Evolutionary conservation across 2,113 vertebrate genomes (phyloP).

Genomic region (Hylia prasina): DNA sequence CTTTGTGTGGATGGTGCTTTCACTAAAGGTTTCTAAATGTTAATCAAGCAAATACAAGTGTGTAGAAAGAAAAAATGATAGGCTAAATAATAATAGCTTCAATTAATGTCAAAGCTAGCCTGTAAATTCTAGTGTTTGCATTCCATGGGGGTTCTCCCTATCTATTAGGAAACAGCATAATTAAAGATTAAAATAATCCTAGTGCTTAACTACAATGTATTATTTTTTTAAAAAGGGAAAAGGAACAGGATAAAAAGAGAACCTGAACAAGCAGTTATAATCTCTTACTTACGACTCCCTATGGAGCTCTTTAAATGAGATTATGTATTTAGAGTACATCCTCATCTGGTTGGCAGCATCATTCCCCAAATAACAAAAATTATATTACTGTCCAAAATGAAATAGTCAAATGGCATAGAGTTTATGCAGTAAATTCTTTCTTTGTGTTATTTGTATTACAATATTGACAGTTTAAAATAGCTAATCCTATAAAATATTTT

Average conservation of each 20-base stretch:
- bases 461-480: neutral
- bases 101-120: neutral
- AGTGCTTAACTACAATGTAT: neutral
- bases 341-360: neutral
- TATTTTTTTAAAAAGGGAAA: neutral
- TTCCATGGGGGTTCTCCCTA: neutral
- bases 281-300: neutral
- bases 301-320: neutral
- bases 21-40: neutral
- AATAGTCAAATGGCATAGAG: neutral
- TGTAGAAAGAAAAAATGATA: neutral
- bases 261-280: neutral
- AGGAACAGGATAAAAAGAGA: neutral
- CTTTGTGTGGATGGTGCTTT: neutral
- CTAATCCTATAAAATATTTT: neutral
- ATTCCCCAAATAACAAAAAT: neutral
- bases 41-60: neutral
- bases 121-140: neutral
- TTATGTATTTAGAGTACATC: neutral
- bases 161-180: neutral
- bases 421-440: neutral
- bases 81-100: neutral
- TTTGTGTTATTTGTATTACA: neutral
- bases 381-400: neutral
- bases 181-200: slow-evolving; percentile 34